Conservation (phyloP, 2,113 vertebrate species). For the Percopsis transmontana region DNA sequence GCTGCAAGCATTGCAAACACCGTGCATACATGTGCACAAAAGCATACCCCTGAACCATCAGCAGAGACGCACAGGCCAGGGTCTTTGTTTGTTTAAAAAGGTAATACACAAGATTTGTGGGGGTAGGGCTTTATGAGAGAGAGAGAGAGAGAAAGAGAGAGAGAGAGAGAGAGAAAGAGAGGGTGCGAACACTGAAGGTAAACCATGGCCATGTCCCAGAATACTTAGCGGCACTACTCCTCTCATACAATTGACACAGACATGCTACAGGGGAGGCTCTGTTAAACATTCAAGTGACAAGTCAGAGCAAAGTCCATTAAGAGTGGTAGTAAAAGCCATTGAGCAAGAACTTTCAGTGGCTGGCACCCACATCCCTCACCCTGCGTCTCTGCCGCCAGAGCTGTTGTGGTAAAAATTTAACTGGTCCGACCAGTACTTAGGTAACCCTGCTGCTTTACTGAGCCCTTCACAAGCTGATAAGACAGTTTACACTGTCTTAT, state of each 20-base stretch:
- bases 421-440: constrained; percentile 70
- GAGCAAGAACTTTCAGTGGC: constrained; percentile 35
- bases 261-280: constrained; percentile 58
- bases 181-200: constrained; percentile 66
- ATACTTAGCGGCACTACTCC: constrained; percentile 52
- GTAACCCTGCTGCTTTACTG: constrained; percentile 50
- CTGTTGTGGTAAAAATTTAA: constrained; percentile 74
- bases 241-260: constrained; percentile 62
- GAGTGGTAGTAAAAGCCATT: constrained; percentile 9
- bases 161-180: constrained; percentile 1
- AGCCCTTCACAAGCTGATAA: constrained; percentile 68
- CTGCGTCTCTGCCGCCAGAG: constrained; percentile 45
- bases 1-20: constrained; percentile 45
- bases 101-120: constrained; percentile 59
- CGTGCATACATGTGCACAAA: constrained; percentile 43
- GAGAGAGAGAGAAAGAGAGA: neutral
- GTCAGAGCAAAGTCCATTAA: constrained; percentile 33
- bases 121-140: constrained; percentile 31
- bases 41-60: neutral
- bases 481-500: constrained; percentile 73
- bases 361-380: constrained; percentile 50
- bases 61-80: constrained; percentile 19
- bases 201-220: constrained; percentile 64
- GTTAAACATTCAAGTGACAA: constrained; percentile 32
- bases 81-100: constrained; percentile 70